phyloP scores from a whole-genome alignment of 30 jellyfish, hydroid and myxozoan species.

The Calvadosia cruxmelitensis region DNA sequence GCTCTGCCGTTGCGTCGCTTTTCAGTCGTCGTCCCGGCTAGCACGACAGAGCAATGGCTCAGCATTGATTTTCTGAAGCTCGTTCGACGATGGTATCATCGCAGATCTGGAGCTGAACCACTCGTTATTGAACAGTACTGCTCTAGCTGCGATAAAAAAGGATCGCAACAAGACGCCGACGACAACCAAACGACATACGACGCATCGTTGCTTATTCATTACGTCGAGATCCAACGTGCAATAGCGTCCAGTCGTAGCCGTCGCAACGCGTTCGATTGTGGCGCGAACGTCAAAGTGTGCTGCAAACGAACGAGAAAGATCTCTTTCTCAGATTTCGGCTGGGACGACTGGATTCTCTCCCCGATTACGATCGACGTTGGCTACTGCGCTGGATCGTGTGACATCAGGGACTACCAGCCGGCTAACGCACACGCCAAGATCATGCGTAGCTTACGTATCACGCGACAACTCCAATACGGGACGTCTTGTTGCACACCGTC shows the following conservation, averaged over 20 bases:
- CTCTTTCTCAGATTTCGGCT: neutral
- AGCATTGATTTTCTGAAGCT: neutral
- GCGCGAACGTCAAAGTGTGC: neutral
- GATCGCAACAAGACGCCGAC: no score
- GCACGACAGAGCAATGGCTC: neutral
- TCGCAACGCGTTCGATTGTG: neutral
- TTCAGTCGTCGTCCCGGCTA: neutral
- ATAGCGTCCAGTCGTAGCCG: neutral
- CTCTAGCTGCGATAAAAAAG: neutral
- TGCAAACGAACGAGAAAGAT: neutral
- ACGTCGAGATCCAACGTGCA: neutral
- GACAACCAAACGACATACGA: neutral
- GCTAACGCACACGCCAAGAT: conserved; percentile 1
- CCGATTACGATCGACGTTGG: neutral
- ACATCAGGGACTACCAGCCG: neutral
- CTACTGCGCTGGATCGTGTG: neutral
- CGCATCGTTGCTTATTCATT: neutral
- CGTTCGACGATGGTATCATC: neutral
- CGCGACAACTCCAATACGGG: neutral
- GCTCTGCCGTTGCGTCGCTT: no score
- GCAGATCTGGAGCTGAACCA: neutral
- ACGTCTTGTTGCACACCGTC: neutral
- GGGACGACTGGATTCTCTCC: neutral
- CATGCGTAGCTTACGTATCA: neutral
- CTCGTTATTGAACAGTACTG: neutral